These are phyloP conservation scores for Tetramorium parvispinum DNA, from an alignment of 1,140 invertebrate genomes.

Conservation along the genomic window DNA sequence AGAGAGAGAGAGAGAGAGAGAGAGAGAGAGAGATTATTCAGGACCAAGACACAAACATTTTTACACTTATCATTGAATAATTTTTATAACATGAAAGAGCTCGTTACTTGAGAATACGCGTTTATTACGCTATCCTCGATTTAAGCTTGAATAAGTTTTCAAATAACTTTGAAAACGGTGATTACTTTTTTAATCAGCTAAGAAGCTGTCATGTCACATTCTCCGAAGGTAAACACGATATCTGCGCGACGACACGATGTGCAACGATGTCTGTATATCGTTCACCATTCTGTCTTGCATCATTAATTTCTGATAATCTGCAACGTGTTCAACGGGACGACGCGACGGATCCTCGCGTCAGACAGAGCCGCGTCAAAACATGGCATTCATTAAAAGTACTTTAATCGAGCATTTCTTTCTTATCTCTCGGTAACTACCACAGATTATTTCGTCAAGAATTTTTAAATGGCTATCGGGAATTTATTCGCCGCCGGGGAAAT, in stretches of 20 bases:
- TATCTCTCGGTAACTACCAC: neutral
- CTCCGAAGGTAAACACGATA: conserved; percentile 21
- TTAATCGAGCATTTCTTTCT: neutral
- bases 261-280: conserved; percentile 13
- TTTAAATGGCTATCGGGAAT: neutral
- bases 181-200: conserved; percentile 45
- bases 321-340: conserved; percentile 22
- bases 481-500: neutral
- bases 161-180: neutral
- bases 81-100: neutral
- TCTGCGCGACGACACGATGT: conserved; percentile 32
- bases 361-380: conserved; percentile 15
- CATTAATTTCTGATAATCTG: conserved; percentile 56
- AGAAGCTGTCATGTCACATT: conserved; percentile 33
- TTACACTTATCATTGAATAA: neutral
- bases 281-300: conserved; percentile 25
- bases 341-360: neutral
- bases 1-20: no score
- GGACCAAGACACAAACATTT: neutral
- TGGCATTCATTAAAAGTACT: neutral
- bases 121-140: no score
- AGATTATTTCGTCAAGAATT: conserved; percentile 6
- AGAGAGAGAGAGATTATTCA: neutral
- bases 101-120: conserved; percentile 3
- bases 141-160: neutral